Conservation (phyloP, 2,888 invertebrate species). For the Candidula unifasciata region DNA sequence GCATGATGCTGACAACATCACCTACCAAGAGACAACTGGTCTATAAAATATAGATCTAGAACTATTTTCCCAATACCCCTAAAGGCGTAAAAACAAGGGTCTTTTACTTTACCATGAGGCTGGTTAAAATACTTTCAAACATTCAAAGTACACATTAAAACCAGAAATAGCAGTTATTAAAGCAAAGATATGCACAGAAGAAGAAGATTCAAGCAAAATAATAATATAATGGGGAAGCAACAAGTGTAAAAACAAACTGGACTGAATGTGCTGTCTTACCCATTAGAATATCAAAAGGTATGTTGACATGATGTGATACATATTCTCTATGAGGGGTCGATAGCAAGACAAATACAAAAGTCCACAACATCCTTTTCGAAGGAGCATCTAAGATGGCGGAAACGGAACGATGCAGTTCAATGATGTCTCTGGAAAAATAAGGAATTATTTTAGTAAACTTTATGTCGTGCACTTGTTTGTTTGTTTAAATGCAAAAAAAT, state of each 20-base stretch:
- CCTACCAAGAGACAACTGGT: too few species aligned
- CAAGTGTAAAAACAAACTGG: background rate
- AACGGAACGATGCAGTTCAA: conserved; percentile 66
- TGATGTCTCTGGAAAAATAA: conserved; percentile 68
- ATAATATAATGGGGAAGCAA: too few species aligned
- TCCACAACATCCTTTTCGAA: conserved; percentile 75
- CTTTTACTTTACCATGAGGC: too few species aligned
- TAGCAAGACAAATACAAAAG: conserved; percentile 71
- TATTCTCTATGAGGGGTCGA: conserved; percentile 71
- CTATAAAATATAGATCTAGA: too few species aligned
- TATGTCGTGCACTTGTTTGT: background rate
- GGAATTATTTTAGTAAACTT: background rate
- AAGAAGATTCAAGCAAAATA: too few species aligned
- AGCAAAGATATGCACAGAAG: too few species aligned
- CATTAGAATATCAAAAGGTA: conserved; percentile 62
- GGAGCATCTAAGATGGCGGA: conserved; percentile 73
- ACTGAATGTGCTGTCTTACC: conserved; percentile 56
- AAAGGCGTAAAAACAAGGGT: too few species aligned
- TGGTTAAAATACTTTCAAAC: too few species aligned
- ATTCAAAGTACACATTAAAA: too few species aligned
- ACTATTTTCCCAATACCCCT: too few species aligned
- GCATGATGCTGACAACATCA: too few species aligned
- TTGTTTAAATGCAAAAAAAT: background rate
- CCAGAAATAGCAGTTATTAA: too few species aligned
- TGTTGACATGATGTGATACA: conserved; percentile 66